Evolutionary conservation across 2,888 invertebrate species (phyloP), one percentile per base, ranked within the genome.

Genomic region (Leptopilina drosophilae): DNA sequence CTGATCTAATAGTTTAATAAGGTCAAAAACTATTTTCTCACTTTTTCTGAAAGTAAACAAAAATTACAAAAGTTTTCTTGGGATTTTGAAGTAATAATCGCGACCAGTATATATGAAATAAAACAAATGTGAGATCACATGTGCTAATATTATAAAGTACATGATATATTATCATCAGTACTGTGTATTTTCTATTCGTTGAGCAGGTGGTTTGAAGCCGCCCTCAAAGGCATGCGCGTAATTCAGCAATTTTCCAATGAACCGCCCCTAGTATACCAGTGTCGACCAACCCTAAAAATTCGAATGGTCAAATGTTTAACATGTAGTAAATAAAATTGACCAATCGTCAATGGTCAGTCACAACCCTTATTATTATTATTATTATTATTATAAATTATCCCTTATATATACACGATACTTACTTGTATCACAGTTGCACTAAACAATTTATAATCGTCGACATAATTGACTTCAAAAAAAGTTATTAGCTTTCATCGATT

Each of bases 161-260:
- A 42, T 42, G 42, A 8, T 42, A 6, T 62, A 62, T 56, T 73
- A 26, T 73, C 73, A n/a, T 40, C 42, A 73, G 53, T 56, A 56
- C 56, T 56, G 33, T 56, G 33, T 26, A 73, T 73, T 73, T 33
- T n/a, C 73, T 59, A 73, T 73, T 73, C 73, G 73, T 53, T 15
- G 73, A 73, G 56, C 33, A 33, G 73, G 56, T 73, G 56, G 73
- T 73, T 33, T 73, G 33, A 33, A 12, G 33, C 73, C 73, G 73
- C 73, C 73, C 73, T 40, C 73, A 14, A 59, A 73, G 73, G 40
- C 73, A 73, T 73, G 73, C 73, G 73, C 73, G 73, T 73, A 73
- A 73, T 33, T 33, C 15, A 5, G 33, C 56, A 73, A 59, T 56
- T 15, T 26, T 56, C 20, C 33, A 56, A 42, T n/a, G 73, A 73